These are phyloP conservation scores for Cardiocondyla obscurior DNA, from an alignment of 1,140 invertebrate species.

Conservation along the genomic window DNA sequence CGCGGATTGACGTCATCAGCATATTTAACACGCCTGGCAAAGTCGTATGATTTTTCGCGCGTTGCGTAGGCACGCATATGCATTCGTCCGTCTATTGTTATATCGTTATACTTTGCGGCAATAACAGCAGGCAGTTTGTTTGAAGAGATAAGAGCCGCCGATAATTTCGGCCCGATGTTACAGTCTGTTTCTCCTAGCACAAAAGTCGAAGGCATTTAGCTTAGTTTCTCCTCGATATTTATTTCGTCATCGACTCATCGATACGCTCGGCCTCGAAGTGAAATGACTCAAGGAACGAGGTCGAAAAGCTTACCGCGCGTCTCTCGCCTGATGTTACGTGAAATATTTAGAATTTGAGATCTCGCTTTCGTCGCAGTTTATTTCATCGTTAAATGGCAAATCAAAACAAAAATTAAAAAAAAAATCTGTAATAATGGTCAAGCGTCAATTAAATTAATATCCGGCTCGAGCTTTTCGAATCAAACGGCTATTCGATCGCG, in stretches of 20 bases:
- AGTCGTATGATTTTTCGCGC: constrained; percentile 25
- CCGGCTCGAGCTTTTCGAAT: background rate
- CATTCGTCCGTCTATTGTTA: constrained; percentile 20
- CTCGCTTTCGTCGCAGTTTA: background rate
- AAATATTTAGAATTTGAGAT: background rate
- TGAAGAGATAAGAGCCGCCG: constrained; percentile 59
- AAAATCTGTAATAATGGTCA: background rate
- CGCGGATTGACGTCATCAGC: constrained; percentile 15
- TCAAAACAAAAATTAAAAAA: no score
- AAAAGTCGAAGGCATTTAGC: constrained; percentile 8
- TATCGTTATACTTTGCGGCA: constrained; percentile 49
- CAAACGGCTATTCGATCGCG: background rate
- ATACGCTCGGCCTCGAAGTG: background rate
- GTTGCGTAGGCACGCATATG: background rate
- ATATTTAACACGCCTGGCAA: constrained; percentile 38
- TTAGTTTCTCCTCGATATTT: constrained; percentile 16
- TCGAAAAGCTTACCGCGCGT: background rate
- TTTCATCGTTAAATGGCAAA: no score
- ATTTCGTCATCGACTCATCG: constrained; percentile 28
- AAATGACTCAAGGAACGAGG: background rate
- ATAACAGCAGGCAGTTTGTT: constrained; percentile 40
- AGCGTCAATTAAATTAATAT: background rate
- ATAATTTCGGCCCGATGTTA: constrained; percentile 68
- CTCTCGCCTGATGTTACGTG: background rate
- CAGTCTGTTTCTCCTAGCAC: constrained; percentile 54